These are phyloP conservation scores for Erannis defoliaria DNA, from an alignment of 2,888 invertebrate genomes.

Conservation along the genomic window DNA sequence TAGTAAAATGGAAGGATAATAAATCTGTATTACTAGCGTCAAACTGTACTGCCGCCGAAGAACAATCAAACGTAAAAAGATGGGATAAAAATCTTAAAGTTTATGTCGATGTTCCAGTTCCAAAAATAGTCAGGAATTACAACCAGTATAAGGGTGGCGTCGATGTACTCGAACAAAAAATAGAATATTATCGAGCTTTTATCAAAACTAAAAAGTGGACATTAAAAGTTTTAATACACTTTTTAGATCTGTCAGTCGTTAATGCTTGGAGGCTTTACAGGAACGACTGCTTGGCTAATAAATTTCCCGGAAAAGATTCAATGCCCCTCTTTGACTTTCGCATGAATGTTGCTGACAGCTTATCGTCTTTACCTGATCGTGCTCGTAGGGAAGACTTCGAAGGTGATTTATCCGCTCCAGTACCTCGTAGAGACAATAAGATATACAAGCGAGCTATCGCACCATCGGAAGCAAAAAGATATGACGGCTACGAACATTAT, in stretches of 20 bases:
- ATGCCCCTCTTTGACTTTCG: conserved; percentile 22
- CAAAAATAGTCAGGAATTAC: conserved; percentile 4
- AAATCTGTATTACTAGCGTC: conserved; percentile 44
- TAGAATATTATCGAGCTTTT: conserved; percentile 37
- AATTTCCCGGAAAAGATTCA: conserved; percentile 10
- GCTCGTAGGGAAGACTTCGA: too few species aligned
- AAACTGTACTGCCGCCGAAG: conserved; percentile 22
- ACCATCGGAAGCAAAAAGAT: conserved; percentile 6
- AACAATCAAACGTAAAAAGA: conserved; percentile 32
- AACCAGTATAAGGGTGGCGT: conserved; percentile 11
- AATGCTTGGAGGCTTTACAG: conserved; percentile 45
- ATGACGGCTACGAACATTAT: conserved; percentile 21
- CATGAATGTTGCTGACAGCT: too few species aligned
- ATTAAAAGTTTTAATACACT: conserved; percentile 40
- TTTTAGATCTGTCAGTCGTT: conserved; percentile 45
- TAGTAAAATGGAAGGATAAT: conserved; percentile 47
- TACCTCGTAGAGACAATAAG: neutral
- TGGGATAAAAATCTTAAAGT: conserved; percentile 33
- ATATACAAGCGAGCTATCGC: conserved; percentile 1
- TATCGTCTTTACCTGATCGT: conserved; percentile 12
- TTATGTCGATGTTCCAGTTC: conserved; percentile 3
- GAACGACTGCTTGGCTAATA: conserved; percentile 20
- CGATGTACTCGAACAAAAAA: conserved; percentile 16
- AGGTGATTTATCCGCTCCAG: too few species aligned
- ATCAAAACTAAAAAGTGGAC: conserved; percentile 53